These are phyloP conservation scores for Chalcosyrphus nemorum DNA, from an alignment of 2,888 invertebrate species.

Conservation along the genomic window DNA sequence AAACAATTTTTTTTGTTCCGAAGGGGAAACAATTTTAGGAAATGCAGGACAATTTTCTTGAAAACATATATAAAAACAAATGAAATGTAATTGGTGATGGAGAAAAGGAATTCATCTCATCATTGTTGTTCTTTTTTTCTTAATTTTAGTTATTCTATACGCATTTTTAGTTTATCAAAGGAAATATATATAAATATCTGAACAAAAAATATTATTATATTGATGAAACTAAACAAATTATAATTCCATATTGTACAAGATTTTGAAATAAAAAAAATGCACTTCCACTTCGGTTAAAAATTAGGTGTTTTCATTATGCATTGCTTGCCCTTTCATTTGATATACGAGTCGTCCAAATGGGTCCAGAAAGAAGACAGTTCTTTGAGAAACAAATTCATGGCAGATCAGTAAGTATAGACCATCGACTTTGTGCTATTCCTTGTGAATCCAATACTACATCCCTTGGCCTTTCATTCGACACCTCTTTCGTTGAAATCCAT, in stretches of 20 bases:
- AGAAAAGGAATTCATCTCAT: neutral
- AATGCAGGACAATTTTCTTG: neutral
- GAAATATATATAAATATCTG: neutral
- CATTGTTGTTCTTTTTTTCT: neutral
- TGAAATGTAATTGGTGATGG: neutral
- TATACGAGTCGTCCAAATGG: too few species aligned
- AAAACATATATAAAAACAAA: too few species aligned
- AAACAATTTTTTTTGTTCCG: conserved; percentile 52
- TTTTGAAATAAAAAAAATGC: conserved; percentile 63
- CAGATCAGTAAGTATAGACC: too few species aligned
- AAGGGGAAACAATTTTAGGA: conserved; percentile 44
- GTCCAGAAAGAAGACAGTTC: too few species aligned
- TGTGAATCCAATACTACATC: too few species aligned
- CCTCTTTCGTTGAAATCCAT: too few species aligned
- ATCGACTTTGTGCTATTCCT: too few species aligned
- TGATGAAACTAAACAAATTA: conserved; percentile 25
- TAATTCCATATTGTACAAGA: conserved; percentile 69
- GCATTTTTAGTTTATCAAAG: conserved; percentile 23
- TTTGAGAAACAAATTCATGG: too few species aligned
- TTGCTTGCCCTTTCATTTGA: neutral
- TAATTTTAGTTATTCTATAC: conserved; percentile 8
- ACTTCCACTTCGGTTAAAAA: conserved; percentile 67
- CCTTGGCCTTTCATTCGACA: too few species aligned
- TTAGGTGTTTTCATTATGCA: neutral
- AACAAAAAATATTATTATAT: conserved; percentile 7